Conservation (phyloP, 2,113 vertebrate species). For the Dolichotis patagonum region DNA sequence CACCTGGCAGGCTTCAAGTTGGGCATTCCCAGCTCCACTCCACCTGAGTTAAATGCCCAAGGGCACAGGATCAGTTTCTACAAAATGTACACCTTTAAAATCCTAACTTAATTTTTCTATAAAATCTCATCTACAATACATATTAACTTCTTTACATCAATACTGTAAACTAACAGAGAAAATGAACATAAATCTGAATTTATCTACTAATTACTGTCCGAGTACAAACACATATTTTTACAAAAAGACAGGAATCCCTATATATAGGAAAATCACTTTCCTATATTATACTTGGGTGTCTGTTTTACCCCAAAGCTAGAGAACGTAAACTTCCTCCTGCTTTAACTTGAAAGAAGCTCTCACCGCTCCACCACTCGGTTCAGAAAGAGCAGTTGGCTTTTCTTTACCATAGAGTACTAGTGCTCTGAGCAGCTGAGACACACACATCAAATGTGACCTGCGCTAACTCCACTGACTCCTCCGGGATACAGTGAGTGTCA, state of each 20-base stretch:
- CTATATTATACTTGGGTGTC: neutral
- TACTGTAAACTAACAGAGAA: neutral
- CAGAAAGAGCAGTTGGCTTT: neutral
- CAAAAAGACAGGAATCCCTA: neutral
- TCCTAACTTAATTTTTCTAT: neutral
- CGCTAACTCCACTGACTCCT: neutral
- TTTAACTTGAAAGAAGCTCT: constrained; percentile 19
- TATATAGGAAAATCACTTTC: neutral
- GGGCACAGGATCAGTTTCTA: neutral
- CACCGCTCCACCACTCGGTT: neutral
- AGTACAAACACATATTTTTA: neutral
- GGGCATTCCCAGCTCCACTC: neutral
- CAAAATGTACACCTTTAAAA: neutral
- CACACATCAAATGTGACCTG: neutral
- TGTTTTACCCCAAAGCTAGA: neutral
- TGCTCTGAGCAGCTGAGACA: neutral
- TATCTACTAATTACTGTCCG: neutral
- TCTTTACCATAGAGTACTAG: neutral
- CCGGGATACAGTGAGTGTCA: neutral
- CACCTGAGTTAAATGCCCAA: neutral
- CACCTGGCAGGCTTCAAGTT: neutral
- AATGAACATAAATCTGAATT: neutral
- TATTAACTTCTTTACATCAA: neutral
- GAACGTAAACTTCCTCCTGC: neutral
- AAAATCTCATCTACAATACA: neutral